These are phyloP conservation scores for Peucedramus taeniatus DNA, from an alignment of 2,113 vertebrate genomes.

Conservation along the genomic window DNA sequence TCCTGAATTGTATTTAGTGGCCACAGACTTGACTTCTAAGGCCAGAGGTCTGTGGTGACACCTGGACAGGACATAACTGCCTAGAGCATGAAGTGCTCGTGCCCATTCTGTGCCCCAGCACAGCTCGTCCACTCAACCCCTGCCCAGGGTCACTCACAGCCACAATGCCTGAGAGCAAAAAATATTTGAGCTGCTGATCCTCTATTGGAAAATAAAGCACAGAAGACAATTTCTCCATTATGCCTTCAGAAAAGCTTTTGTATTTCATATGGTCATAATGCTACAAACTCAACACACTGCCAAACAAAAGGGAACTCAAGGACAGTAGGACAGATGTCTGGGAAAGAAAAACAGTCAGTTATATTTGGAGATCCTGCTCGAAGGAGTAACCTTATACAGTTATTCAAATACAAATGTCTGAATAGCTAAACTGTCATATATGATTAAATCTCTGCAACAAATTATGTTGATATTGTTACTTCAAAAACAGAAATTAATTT, in stretches of 20 bases:
- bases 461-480: conserved; percentile 41
- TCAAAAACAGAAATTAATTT: conserved; percentile 51
- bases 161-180: not conserved
- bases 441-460: conserved; percentile 16
- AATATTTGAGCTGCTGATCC: not conserved
- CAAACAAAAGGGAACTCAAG: not conserved
- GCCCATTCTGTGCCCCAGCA: not conserved
- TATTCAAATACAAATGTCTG: conserved; percentile 11
- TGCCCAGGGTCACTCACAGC: not conserved
- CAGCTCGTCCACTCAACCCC: not conserved
- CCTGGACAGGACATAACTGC: fast-evolving
- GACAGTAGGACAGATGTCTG: not conserved
- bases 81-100: fast-evolving
- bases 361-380: not conserved
- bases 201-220: not conserved
- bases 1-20: not conserved
- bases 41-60: not conserved
- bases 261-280: not conserved
- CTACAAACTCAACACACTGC: not conserved
- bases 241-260: not conserved
- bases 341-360: not conserved
- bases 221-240: not conserved
- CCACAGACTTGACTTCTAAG: not conserved
- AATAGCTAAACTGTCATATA: not conserved
- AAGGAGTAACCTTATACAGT: not conserved